These are phyloP conservation scores for Zonitis immaculata DNA, from an alignment of 2,888 invertebrate genomes.

Conservation along the genomic window DNA sequence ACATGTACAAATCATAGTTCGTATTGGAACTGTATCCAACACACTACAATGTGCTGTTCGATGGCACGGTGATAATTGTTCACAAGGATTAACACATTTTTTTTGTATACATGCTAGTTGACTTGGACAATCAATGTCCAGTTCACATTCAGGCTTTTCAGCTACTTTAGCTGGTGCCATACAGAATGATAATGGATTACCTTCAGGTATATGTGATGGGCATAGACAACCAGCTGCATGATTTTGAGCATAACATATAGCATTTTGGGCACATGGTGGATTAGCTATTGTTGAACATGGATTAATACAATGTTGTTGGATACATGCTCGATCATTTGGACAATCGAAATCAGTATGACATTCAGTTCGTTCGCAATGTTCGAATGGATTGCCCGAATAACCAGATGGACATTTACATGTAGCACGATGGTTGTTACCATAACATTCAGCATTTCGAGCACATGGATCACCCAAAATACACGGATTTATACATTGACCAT, in stretches of 20 bases:
- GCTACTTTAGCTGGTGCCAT: slow-evolving; percentile 50
- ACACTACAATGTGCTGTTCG: slow-evolving; percentile 74
- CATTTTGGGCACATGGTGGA: slow-evolving; percentile 78
- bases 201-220: slow-evolving; percentile 71
- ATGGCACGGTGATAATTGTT: slow-evolving; percentile 69
- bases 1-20: slow-evolving; percentile 85
- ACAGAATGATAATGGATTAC: slow-evolving; percentile 77
- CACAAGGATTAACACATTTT: slow-evolving; percentile 74
- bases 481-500: slow-evolving; percentile 76
- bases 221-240: slow-evolving; percentile 80
- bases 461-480: slow-evolving; percentile 77
- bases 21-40: slow-evolving; percentile 76
- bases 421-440: slow-evolving; percentile 72
- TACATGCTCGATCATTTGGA: slow-evolving; percentile 68
- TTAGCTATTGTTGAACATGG: slow-evolving; percentile 65
- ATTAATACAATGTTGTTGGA: slow-evolving; percentile 68
- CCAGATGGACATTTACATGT: slow-evolving; percentile 75
- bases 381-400: slow-evolving; percentile 74
- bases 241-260: slow-evolving; percentile 73
- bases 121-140: slow-evolving; percentile 76
- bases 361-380: slow-evolving; percentile 70
- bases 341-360: slow-evolving; percentile 78
- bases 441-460: slow-evolving; percentile 79
- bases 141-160: slow-evolving; percentile 65
- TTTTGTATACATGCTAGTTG: slow-evolving; percentile 75